Evolutionary conservation across 2,888 invertebrate genomes (phyloP).

Genomic region (Rhamphomyia laevipes): DNA sequence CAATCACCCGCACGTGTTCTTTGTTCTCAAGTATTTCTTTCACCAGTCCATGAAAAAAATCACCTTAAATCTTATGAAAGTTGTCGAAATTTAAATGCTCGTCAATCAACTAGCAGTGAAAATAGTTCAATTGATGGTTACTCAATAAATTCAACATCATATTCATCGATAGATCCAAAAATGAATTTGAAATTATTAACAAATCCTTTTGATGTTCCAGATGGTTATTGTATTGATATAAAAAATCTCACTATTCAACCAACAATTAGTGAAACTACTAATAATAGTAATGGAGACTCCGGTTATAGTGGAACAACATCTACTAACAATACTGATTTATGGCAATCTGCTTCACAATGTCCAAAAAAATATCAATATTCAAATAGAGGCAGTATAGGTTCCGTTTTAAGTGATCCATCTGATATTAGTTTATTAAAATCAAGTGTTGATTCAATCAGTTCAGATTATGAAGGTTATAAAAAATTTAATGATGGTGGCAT

Average conservation of each 20-base stretch:
- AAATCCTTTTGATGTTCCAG: slow-evolving; percentile 33
- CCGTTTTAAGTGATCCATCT: slow-evolving; percentile 30
- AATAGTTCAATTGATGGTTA: slow-evolving; percentile 32
- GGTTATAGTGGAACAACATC: slow-evolving; percentile 29
- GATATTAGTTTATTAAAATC: slow-evolving; percentile 23
- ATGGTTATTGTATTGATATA: slow-evolving; percentile 14
- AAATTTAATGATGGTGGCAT: slow-evolving; percentile 45
- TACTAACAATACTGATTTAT: slow-evolving; percentile 19
- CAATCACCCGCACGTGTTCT: slow-evolving; percentile 39
- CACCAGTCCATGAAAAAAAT: slow-evolving; percentile 36
- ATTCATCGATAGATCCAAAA: slow-evolving; percentile 26
- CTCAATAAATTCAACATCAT: slow-evolving; percentile 35
- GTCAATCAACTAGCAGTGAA: slow-evolving; percentile 33
- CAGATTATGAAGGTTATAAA: slow-evolving; percentile 30
- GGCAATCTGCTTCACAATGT: slow-evolving; percentile 22
- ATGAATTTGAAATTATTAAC: slow-evolving; percentile 17
- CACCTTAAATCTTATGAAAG: neutral
- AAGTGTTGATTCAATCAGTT: slow-evolving; percentile 26
- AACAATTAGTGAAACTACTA: slow-evolving; percentile 25
- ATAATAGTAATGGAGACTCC: slow-evolving; percentile 33
- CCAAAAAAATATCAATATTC: slow-evolving; percentile 32
- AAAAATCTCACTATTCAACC: slow-evolving; percentile 16
- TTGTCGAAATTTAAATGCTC: slow-evolving; percentile 20
- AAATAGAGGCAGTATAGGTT: slow-evolving; percentile 35
- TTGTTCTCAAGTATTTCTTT: slow-evolving; percentile 51